Percentiles rank a stretch among this genome's conserved stretches.
phyloP scores from a whole-genome alignment of 2,888 invertebrate species.

The Platerodrilus igneus region DNA sequence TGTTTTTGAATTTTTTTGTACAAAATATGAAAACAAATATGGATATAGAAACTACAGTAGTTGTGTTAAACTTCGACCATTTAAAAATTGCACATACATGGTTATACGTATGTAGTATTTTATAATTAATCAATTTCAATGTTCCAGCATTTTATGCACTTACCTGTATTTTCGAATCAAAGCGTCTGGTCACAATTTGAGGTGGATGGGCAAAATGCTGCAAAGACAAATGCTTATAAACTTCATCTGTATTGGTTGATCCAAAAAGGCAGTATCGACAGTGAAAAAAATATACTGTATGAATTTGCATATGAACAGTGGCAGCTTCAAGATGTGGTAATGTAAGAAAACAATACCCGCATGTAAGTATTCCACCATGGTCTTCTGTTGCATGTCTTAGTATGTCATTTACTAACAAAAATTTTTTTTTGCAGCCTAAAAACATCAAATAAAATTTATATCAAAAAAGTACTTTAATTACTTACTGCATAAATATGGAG shows the following conservation, averaged over 20 bases:
- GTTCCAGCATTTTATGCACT: conserved; percentile 9
- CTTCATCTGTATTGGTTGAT: conserved; percentile 39
- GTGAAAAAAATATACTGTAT: conserved; percentile 48
- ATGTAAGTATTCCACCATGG: conserved; percentile 8
- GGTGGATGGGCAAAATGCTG: conserved; percentile 46
- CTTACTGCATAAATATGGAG: conserved; percentile 35
- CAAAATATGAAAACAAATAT: too few species aligned
- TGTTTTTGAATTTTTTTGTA: too few species aligned
- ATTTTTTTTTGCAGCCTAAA: conserved; percentile 13
- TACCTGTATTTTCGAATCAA: conserved; percentile 22
- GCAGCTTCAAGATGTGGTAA: background rate
- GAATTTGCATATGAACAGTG: conserved; percentile 37
- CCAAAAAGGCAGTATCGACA: conserved; percentile 52
- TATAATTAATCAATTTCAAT: too few species aligned
- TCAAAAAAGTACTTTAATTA: conserved; percentile 17
- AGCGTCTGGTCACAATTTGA: conserved; percentile 39
- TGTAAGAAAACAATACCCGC: conserved; percentile 6
- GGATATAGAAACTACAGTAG: too few species aligned
- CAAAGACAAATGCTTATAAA: conserved; percentile 50
- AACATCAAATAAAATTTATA: conserved; percentile 5
- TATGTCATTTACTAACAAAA: conserved; percentile 15
- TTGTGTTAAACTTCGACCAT: too few species aligned
- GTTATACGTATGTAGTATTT: too few species aligned
- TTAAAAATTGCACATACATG: too few species aligned
- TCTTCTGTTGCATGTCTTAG: conserved; percentile 12